These are phyloP conservation scores for Embidobia sp. DNA, from an alignment of 2,888 invertebrate genomes.

Conservation along the genomic window DNA sequence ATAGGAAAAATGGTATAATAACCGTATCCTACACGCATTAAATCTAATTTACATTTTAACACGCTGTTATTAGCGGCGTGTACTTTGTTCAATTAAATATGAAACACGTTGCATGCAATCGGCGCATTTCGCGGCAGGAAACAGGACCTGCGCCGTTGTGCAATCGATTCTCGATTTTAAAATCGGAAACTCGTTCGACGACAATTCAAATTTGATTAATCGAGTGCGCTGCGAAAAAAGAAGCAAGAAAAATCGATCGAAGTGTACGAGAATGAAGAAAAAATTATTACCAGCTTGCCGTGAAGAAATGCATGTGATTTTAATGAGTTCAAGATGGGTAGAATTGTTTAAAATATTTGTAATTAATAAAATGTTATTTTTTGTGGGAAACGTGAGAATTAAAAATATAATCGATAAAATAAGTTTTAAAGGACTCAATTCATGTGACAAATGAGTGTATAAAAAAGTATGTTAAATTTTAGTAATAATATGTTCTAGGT, in stretches of 20 bases:
- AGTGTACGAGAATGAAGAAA: not conserved
- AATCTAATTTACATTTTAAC: constrained; percentile 56
- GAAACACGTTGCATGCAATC: constrained; percentile 50
- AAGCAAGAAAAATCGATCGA: constrained; percentile 13
- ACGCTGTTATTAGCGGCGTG: constrained; percentile 45
- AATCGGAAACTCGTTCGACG: constrained; percentile 53
- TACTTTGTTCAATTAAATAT: constrained; percentile 59
- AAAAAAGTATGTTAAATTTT: too few relatives aligned
- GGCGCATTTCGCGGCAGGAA: constrained; percentile 55
- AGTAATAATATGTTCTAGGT: too few relatives aligned
- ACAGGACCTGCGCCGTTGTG: constrained; percentile 58
- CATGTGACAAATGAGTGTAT: too few relatives aligned
- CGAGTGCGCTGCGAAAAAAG: constrained; percentile 23
- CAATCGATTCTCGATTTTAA: constrained; percentile 51
- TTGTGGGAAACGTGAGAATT: not conserved
- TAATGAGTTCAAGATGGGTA: not conserved
- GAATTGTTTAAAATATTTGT: constrained; percentile 1
- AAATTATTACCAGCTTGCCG: not conserved
- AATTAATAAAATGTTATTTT: not conserved
- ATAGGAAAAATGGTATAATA: constrained; percentile 42
- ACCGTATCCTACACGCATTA: constrained; percentile 40
- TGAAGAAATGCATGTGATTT: not conserved
- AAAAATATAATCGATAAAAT: too few relatives aligned
- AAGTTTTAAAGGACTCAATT: too few relatives aligned
- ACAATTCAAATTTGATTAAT: constrained; percentile 60